Conservation (phyloP, 1,140 invertebrate species). For the Drosophila truncata region DNA sequence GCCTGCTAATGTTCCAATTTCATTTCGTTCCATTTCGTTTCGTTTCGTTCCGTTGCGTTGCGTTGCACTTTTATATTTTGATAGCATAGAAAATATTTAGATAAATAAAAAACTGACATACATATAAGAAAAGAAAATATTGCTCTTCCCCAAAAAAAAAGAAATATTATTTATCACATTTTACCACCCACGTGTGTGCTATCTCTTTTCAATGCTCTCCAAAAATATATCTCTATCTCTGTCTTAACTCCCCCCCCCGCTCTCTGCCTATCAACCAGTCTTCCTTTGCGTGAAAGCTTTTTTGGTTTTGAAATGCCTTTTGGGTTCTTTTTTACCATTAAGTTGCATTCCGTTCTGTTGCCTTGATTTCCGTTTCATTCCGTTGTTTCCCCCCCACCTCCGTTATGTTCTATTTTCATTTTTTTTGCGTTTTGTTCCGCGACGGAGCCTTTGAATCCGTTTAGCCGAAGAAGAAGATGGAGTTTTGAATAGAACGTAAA, state of each 20-base stretch:
- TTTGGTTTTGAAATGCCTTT: constrained; percentile 25
- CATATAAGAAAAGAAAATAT: constrained; percentile 11
- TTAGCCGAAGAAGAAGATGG: constrained; percentile 14
- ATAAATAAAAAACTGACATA: constrained; percentile 8
- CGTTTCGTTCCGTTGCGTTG: constrained; percentile 37
- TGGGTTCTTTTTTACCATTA: constrained; percentile 13
- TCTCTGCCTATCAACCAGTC: constrained; percentile 17
- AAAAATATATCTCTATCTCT: constrained; percentile 20
- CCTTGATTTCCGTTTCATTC: constrained; percentile 44
- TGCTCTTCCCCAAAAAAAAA: neutral
- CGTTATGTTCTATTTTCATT: constrained; percentile 31
- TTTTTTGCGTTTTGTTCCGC: constrained; percentile 29
- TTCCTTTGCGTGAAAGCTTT: constrained; percentile 47
- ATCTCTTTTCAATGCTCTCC: constrained; percentile 31
- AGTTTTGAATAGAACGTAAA: neutral
- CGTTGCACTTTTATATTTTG: constrained; percentile 31
- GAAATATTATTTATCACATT: constrained; percentile 27
- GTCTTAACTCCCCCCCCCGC: constrained; percentile 8
- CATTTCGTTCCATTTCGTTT: constrained; percentile 23
- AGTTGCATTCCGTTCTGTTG: constrained; percentile 22
- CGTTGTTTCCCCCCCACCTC: constrained; percentile 1
- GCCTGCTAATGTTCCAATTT: constrained; percentile 35
- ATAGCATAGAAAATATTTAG: constrained; percentile 4
- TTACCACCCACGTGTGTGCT: constrained; percentile 31
- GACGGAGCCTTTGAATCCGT: constrained; percentile 25